Base-by-base conservation (phyloP, 2,113 vertebrate species). In the Oncorhynchus keta region DNA sequence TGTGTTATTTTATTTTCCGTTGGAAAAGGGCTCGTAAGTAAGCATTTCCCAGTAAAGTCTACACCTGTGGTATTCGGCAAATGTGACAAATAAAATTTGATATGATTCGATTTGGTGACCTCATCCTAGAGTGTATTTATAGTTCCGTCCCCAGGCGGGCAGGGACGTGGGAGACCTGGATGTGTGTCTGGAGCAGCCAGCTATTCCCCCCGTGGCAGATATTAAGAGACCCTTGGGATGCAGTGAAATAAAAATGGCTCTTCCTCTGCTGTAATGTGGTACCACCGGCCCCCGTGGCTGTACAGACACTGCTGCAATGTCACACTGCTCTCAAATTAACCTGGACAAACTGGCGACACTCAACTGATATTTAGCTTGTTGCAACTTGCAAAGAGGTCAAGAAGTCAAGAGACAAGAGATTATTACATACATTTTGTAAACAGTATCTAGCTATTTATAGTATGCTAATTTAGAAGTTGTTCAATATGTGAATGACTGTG, bases 31-130 rank as follows among this genome's bases (percentile, higher is more conserved):
- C 39, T 45, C 9, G 9, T 45, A 45, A 45, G 39, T 45, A 45
- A 45, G 39, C 39, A 45, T 45, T 45, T 45, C 39, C 11, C 39
- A 45, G 2, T 45, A 45, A 45, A 45, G 9, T 45, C 39, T 45
- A 45, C 9, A 45, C 39, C 39, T 45, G 9, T 11, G 9, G 9
- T 45, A 45, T 45, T 45, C 39, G 0, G 39, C 39, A 11, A 45
- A 45, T 45, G 39, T 45, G 39, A 45, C 39, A 45, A 39, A 39
- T 39, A 9, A 45, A 2, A 45, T 45, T 11, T 11, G 8, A 11
- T 45, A 45, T 12, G 39, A 45, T 45, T 45, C 2, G 87, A 89
- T 86, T 84, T 90, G 79, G 81, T 89, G 76, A 67, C 66, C 16
- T 72, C 61, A 48, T 64, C 57, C 69, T 62, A 16, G 59, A 62